phyloP scores from a whole-genome alignment of 35 echinoderm and acorn worm genomes.

The Hemicentrotus pulcherrimus region DNA sequence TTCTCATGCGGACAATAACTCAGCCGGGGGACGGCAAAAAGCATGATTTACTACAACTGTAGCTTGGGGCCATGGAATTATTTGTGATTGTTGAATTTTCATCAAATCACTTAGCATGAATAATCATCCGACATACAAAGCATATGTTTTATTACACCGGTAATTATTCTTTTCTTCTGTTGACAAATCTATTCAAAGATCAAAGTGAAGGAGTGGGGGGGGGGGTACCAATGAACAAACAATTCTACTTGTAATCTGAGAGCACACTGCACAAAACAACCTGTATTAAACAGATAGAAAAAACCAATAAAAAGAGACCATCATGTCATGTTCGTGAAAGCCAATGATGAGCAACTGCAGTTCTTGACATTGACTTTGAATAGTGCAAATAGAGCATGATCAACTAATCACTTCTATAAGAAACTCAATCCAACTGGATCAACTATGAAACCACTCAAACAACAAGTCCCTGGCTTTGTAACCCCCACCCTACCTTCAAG shows the following conservation, averaged over 20 bases:
- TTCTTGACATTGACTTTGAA: background rate
- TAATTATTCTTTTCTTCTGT: background rate
- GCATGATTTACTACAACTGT: background rate
- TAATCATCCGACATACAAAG: conserved; percentile 18
- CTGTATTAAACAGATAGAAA: background rate
- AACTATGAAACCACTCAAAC: background rate
- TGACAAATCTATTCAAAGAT: background rate
- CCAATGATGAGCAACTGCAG: background rate
- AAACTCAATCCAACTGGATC: background rate
- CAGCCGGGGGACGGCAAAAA: background rate
- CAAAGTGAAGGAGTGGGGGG: background rate
- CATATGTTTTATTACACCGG: conserved; percentile 12
- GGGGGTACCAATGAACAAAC: background rate
- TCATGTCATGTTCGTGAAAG: background rate
- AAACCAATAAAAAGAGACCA: background rate
- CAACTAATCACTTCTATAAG: no score
- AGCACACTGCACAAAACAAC: background rate
- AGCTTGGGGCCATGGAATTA: background rate
- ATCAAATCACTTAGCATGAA: conserved; percentile 12
- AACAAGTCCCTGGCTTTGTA: background rate
- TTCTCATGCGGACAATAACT: background rate
- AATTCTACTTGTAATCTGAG: background rate
- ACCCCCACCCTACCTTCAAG: background rate
- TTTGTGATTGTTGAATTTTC: conserved; percentile 10
- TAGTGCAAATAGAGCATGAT: background rate